Percentiles rank a stretch among this genome's conserved stretches.
Evolutionary conservation across 92 coral and sea anemone species (phyloP).

Genomic region (Siderastrea siderea): DNA sequence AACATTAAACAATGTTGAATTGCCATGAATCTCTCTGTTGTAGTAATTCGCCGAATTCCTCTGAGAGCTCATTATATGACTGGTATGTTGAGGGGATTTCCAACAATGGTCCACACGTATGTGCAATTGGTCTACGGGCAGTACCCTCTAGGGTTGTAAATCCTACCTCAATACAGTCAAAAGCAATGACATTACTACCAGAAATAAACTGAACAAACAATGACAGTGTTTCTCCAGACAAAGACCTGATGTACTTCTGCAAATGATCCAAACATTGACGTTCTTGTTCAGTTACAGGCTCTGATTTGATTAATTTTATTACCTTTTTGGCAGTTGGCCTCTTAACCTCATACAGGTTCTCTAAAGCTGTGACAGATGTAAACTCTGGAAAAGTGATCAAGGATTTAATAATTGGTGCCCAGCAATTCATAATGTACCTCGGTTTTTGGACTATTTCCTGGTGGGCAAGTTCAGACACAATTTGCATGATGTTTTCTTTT

Average conservation of each 20-base stretch:
- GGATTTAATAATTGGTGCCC: conserved; percentile 7
- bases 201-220: neutral
- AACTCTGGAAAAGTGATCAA: too few relatives aligned
- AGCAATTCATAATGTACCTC: conserved; percentile 13
- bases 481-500: too few relatives aligned
- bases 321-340: conserved; percentile 41
- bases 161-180: conserved; percentile 39
- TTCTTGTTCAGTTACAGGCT: conserved; percentile 41
- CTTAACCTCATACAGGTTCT: conserved; percentile 28
- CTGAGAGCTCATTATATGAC: conserved; percentile 51
- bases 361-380: too few relatives aligned
- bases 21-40: conserved; percentile 7
- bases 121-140: neutral
- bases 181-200: conserved; percentile 47
- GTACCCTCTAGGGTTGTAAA: conserved; percentile 19
- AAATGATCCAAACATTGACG: conserved; percentile 51
- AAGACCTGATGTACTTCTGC: conserved; percentile 45
- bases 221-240: conserved; percentile 10
- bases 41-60: conserved; percentile 31
- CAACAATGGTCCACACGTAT: conserved; percentile 58
- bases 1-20: conserved; percentile 10
- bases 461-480: neutral
- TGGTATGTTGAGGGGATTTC: conserved; percentile 13
- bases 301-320: conserved; percentile 36
- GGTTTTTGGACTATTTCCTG: conserved; percentile 18